Evolutionary conservation across 2,797 vertebrate species (phyloP).

Genomic region (Alauda arvensis): DNA sequence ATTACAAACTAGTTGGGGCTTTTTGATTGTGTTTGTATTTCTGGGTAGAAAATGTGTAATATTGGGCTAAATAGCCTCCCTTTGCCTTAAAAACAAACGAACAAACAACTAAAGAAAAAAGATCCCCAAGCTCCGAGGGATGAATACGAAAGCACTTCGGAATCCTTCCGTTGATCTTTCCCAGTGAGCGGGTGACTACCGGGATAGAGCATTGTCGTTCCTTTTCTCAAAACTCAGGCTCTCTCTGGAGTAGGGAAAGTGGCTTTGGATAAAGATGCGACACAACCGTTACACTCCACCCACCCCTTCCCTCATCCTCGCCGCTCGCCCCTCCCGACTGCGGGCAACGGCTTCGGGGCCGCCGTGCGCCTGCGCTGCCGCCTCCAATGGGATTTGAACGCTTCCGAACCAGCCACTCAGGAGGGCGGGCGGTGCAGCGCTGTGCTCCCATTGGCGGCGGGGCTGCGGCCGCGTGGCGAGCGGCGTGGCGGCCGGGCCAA

Average conservation of each 20-base stretch:
- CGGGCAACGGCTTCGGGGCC: fast-evolving
- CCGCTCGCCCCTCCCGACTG: background rate
- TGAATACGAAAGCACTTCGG: fast-evolving
- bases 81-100: fast-evolving
- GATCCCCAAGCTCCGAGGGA: fast-evolving
- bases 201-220: fast-evolving
- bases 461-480: fast-evolving
- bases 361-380: fast-evolving
- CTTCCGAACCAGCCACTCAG: background rate
- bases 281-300: fast-evolving
- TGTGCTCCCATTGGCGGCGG: background rate
- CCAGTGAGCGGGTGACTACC: fast-evolving
- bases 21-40: background rate
- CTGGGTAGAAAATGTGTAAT: background rate
- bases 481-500: background rate
- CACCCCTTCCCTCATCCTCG: fast-evolving
- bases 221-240: background rate
- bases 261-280: fast-evolving
- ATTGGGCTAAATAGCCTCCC: too few relatives aligned
- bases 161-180: too few relatives aligned
- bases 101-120: too few relatives aligned
- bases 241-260: fast-evolving
- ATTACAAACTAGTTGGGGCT: background rate
- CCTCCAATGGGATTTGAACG: constrained; percentile 19
- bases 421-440: fast-evolving